phyloP scores from a whole-genome alignment of 1,140 invertebrate species.

The Drosophila bifasciata region DNA sequence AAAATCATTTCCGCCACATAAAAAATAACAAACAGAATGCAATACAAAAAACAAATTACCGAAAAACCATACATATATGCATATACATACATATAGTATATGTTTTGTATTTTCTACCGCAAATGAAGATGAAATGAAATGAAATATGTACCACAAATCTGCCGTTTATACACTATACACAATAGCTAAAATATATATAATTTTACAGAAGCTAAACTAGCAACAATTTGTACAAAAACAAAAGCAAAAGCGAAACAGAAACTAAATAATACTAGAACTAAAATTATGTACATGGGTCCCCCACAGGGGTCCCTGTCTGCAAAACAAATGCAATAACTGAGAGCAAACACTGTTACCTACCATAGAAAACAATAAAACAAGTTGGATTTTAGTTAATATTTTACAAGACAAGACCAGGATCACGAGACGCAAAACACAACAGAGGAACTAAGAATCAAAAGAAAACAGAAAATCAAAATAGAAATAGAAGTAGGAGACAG shows the following conservation, averaged over 20 bases:
- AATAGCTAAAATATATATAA: conserved; percentile 56
- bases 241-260: conserved; percentile 24
- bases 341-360: conserved; percentile 45
- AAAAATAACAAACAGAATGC: not conserved
- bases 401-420: not conserved
- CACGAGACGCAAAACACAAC: conserved; percentile 17
- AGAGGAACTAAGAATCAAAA: conserved; percentile 2
- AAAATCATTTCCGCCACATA: conserved; percentile 9
- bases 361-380: conserved; percentile 39
- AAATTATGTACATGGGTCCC: too few relatives aligned
- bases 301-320: too few relatives aligned
- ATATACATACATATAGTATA: conserved; percentile 56
- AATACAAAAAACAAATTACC: conserved; percentile 1
- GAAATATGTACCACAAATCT: conserved; percentile 36
- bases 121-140: conserved; percentile 1
- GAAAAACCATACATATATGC: conserved; percentile 42
- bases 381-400: conserved; percentile 33
- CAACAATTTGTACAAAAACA: conserved; percentile 58
- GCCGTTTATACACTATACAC: conserved; percentile 58
- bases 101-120: conserved; percentile 64
- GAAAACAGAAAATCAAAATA: conserved; percentile 7
- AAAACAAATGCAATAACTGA: conserved; percentile 43
- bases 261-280: conserved; percentile 5
- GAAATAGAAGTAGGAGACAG: too few relatives aligned
- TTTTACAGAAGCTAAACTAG: conserved; percentile 57